A percentile compares a stretch with the other conserved stretches of the same genome.
phyloP scores from a whole-genome alignment of 2,113 vertebrate species.

The Nycticorax nycticorax region DNA sequence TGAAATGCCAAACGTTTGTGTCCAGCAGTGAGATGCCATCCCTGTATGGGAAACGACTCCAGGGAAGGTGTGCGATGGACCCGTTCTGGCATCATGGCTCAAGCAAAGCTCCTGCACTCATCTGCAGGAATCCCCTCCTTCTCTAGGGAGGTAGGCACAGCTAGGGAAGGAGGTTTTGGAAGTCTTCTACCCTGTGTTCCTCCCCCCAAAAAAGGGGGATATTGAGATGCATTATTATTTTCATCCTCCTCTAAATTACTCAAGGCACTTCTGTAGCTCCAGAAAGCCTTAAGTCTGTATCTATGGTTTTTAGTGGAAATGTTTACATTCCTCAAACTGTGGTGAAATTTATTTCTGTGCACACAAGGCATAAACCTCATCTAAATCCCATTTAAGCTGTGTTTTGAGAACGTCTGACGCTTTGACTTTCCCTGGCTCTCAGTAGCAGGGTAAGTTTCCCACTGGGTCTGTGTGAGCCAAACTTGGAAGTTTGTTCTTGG shows the following conservation, averaged over 20 bases:
- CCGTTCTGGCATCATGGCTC: background rate
- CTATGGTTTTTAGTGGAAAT: background rate
- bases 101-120: background rate
- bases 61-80: background rate
- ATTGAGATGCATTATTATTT: background rate
- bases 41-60: accelerated
- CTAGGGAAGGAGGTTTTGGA: background rate
- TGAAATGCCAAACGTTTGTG: accelerated
- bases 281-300: background rate
- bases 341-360: background rate
- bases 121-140: background rate
- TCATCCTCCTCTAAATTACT: background rate
- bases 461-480: background rate
- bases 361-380: background rate
- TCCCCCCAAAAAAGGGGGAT: background rate
- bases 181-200: background rate
- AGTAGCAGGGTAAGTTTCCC: background rate
- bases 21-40: background rate
- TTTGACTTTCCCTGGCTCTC: background rate
- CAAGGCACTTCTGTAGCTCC: background rate
- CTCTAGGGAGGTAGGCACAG: background rate
- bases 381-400: background rate
- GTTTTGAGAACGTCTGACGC: background rate
- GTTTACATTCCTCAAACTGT: background rate
- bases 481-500: background rate